Base-by-base conservation (phyloP, 2,888 invertebrate genomes). In the Mimas tiliae region DNA sequence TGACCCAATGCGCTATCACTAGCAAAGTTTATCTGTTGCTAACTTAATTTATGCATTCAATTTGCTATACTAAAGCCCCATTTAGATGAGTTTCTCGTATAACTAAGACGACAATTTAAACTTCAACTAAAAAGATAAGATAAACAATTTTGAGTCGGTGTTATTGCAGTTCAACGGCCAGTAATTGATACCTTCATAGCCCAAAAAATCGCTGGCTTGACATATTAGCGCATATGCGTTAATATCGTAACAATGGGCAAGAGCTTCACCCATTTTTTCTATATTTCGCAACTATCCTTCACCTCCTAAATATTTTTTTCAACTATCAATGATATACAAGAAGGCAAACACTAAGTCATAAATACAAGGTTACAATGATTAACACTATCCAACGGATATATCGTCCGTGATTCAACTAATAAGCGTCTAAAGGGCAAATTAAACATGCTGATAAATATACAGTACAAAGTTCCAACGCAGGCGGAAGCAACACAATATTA, bases 401-500 rank as follows among this genome's bases (percentile, higher is more conserved):
- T 50, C 8, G 19, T 19, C 50, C 19, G 50, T 50, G 50, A 50
- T 50, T 50, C 50, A 50, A 50, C 50, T 50, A 50, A 50, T 50
- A 50, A 11, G 2, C 19, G 50, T 16, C 19, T 50, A 50, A 50
- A 50, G 50, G 50, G 50, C 50, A 50, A 19, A 50, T 19, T 50
- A 50, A 19, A 50, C 16, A 48, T 4, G 19, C 50, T 11, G 50
- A 50, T 50, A 50, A 50, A 50, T 16, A 19, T 14, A 58, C 42
- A 42, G 42, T 58, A 42, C 58, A 42, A 58, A 58, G 58, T 58
- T 42, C 58, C 19, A 19, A 42, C 11, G 38, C 16, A 58, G 38
- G 42, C 38, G 58, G 58, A 58, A 58, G 38, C 38, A 50, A 50
- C 50, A 19, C 19, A n/a, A 50, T 50, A n/a, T n/a, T n/a, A n/a